Conservation (phyloP, 30 jellyfish, hydroid and myxozoan genomes). For the Hydra vulgaris region DNA sequence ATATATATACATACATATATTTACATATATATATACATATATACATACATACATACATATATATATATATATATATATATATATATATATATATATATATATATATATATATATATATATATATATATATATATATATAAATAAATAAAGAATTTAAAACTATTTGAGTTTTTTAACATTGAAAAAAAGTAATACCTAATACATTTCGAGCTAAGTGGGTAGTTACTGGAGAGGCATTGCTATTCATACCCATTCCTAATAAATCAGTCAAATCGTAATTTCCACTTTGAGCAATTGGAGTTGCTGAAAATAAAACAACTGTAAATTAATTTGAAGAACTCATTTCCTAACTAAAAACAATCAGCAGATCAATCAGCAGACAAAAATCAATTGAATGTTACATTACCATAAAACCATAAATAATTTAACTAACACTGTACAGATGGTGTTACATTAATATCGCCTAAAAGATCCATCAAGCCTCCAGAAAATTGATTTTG, state of each 20-base stretch:
- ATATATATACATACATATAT: no score
- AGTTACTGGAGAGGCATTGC: neutral
- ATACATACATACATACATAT: no score
- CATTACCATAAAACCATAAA: neutral
- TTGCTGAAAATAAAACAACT: slow-evolving; percentile 1
- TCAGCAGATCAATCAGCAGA: neutral
- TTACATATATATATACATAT: no score
- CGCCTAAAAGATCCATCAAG: slow-evolving; percentile 86
- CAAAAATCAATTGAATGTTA: no score
- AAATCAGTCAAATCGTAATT: slow-evolving; percentile 17
- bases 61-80: no score
- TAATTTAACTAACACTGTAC: neutral
- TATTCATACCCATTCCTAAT: slow-evolving; percentile 21
- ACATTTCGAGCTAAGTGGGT: neutral
- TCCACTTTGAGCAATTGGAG: slow-evolving; percentile 6
- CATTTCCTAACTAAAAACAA: neutral
- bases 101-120: no score
- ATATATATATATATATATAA: no score
- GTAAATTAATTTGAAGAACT: neutral
- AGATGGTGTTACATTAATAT: slow-evolving; percentile 67
- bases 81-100: no score
- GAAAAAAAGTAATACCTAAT: no score
- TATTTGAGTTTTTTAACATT: no score
- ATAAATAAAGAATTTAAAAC: no score
- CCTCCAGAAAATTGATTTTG: slow-evolving; percentile 31